These are phyloP conservation scores for Apolygus lucorum DNA, from an alignment of 1,140 invertebrate genomes.

Conservation along the genomic window DNA sequence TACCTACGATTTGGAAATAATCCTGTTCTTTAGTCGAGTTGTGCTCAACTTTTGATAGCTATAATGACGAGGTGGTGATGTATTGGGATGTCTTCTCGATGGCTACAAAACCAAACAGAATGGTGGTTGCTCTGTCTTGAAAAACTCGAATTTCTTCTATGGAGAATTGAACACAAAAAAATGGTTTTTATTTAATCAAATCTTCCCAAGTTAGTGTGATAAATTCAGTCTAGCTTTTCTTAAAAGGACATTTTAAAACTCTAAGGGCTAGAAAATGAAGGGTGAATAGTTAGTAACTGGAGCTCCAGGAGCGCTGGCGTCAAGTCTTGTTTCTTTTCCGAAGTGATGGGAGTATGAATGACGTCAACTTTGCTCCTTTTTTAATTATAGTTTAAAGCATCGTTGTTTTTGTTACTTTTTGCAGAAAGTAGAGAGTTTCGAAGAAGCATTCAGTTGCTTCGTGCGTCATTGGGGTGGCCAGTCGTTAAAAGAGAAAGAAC, in stretches of 20 bases:
- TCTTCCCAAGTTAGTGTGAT: no score
- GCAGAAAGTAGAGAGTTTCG: conserved; percentile 69
- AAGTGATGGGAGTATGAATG: neutral
- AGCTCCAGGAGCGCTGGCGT: neutral
- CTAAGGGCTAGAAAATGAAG: neutral
- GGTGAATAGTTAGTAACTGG: neutral
- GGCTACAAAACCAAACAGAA: no score
- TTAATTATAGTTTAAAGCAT: conserved; percentile 13
- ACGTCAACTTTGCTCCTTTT: neutral
- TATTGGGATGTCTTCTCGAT: no score
- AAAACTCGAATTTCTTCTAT: no score
- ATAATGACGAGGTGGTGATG: conserved; percentile 13
- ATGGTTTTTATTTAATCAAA: no score
- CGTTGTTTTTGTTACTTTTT: conserved; percentile 28
- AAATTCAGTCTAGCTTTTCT: no score
- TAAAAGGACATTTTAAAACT: neutral
- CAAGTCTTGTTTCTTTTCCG: neutral
- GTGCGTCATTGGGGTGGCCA: conserved; percentile 56
- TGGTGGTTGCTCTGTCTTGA: no score
- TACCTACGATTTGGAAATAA: neutral
- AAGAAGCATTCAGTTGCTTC: conserved; percentile 79
- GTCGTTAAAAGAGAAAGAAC: conserved; percentile 44
- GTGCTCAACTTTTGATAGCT: neutral
- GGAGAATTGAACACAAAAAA: no score
- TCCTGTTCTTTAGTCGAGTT: neutral